Evolutionary conservation across 2,888 invertebrate species (phyloP), one percentile per base, ranked within the genome.

Genomic region (Rhagophthalmus giganteus): DNA sequence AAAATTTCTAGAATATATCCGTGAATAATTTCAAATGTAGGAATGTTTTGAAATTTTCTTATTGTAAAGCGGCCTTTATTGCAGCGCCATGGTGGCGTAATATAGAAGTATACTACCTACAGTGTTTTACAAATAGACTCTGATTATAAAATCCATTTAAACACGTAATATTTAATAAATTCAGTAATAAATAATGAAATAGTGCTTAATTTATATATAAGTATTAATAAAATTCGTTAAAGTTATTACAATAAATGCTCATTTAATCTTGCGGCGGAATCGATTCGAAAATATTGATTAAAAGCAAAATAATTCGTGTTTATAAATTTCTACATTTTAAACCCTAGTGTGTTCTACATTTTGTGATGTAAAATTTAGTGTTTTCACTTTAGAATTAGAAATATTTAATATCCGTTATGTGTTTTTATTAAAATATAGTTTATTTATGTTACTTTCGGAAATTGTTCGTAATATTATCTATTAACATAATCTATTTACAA

Each of bases 251-350:
- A 32, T 11, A 40, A 48, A 48, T 32, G 40, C 30, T 40, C 26
- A n/a, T 32, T 25, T 38, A 38, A 46, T 45, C 31, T 42, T 37
- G 53, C 53, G 48, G 47, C 44, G 33, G 15, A 53, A 71, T 71
- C 69, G 71, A 71, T 71, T 65, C 59, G 63, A 68, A 69, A 69
- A 67, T 70, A 71, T 71, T 67, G 70, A 70, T 71, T 60, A 38
- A 64, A 59, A 54, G 45, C 54, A 55, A 51, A 54, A 47, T 53
- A 52, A 42, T 41, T 49, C 53, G 37, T 53, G 41, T 51, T 53
- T 54, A 54, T 35, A 57, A 54, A 46, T 44, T 50, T 49, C 37
- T 49, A 34, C 50, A 42, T 51, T 45, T 41, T 50, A 51, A 66
- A 64, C 65, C 68, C 64, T 58, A 66, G 71, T 71, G 71, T 72